Base-by-base conservation (phyloP, 2,113 vertebrate genomes). In the Felis chaus region DNA sequence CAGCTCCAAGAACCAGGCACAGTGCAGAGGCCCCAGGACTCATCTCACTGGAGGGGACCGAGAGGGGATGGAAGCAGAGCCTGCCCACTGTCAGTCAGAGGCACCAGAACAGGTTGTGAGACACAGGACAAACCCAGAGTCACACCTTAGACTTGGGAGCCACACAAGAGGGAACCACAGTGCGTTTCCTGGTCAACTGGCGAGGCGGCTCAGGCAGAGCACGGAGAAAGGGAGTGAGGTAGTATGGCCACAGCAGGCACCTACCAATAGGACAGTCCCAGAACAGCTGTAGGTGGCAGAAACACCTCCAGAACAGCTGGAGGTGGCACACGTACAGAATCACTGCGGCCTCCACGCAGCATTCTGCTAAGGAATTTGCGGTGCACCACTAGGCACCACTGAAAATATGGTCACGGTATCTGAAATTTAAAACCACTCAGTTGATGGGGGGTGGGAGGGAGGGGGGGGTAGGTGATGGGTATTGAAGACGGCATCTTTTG, bases 151-250 rank as follows among this genome's bases (percentile, higher is more conserved):
- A 63, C 41, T 41, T 36, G 1, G 29, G 25, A 39, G 66, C 61
- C 33, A 78, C 4, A 8, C 9, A 39, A n/a, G 31, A 55, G 39
- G 41, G 45, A 93, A 29, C 1, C 0, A 18, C 10, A 76, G 29
- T 0, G 4, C 7, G 69, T 12, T 61, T 63, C 15, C 7, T 4
- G 15, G 33, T 61, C 18, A 66, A 23, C 0, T 4, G 7, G 25
- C 4, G 0, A 41, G 25, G 65, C 57, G 19, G 33, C 31, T 36
- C 3, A 0, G 18, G 29, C 8, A 71, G 21, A 45, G 21, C 4
- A 31, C 4, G 2, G 19, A 74, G 23, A 33, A 33, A 61, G 16
- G 31, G 5, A 69, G 10, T 27, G 4, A 23, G 16, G 25, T 1
- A 1, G 10, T 48, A 1, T 25, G 61, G 63, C 39, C 23, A 57